These are phyloP conservation scores for Sander vitreus DNA, from an alignment of 2,113 vertebrate genomes.

Conservation along the genomic window DNA sequence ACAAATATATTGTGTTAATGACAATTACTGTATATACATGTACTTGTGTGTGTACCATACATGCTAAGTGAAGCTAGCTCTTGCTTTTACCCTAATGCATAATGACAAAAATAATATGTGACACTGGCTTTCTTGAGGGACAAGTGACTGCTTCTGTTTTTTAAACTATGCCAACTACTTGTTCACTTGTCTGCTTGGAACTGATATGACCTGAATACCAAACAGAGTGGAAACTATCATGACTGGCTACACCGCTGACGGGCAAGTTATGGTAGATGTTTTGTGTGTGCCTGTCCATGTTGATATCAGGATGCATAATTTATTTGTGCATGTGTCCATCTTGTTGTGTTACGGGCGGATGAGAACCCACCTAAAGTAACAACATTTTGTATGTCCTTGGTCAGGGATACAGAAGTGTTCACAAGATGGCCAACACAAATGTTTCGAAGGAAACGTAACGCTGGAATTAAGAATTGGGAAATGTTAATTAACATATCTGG, in stretches of 20 bases:
- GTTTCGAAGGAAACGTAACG: neutral
- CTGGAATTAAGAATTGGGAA: neutral
- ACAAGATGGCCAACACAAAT: neutral
- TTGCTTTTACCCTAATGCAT: neutral
- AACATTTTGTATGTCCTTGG: neutral
- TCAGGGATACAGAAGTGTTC: neutral
- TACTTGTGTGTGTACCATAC: neutral
- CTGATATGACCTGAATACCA: conserved; percentile 70
- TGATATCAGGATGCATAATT: conserved; percentile 26
- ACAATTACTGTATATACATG: neutral
- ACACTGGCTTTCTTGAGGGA: conserved; percentile 52
- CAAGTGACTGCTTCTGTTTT: conserved; percentile 47
- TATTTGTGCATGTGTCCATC: conserved; percentile 33
- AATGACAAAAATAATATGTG: conserved; percentile 29
- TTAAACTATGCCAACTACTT: conserved; percentile 50
- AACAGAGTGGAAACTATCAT: conserved; percentile 66
- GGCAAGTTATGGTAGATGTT: conserved; percentile 41
- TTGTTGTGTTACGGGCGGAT: conserved; percentile 25
- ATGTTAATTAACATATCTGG: neutral
- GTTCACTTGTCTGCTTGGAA: conserved; percentile 63
- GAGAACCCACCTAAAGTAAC: neutral
- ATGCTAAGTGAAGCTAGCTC: neutral
- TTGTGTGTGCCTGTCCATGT: conserved; percentile 42
- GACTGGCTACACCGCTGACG: conserved; percentile 50
- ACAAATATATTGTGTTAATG: neutral